Conservation (phyloP, 1,140 invertebrate genomes). For the Drosophila busckii region DNA sequence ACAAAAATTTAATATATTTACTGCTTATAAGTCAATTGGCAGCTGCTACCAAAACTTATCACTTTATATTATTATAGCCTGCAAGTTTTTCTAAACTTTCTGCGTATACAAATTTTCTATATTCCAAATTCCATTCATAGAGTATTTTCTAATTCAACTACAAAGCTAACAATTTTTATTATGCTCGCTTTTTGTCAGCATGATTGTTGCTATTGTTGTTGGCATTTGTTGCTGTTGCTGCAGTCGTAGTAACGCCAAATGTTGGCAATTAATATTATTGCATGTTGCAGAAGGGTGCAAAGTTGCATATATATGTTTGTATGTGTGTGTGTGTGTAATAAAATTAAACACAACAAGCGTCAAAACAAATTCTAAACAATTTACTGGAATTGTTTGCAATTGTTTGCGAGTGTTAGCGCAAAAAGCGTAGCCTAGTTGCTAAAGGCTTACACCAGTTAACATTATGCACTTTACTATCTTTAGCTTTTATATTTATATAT, state of each 20-base stretch:
- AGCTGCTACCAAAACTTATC: too few species aligned
- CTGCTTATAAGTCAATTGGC: too few species aligned
- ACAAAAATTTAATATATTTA: too few species aligned
- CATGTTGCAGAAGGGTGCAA: constrained; percentile 43
- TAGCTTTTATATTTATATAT: too few species aligned
- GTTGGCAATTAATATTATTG: constrained; percentile 75
- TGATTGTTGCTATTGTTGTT: constrained; percentile 31
- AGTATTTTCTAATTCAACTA: constrained; percentile 5
- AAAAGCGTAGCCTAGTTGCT: constrained; percentile 11
- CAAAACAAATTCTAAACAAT: constrained; percentile 67
- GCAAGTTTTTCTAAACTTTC: too few species aligned
- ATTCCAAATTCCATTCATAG: too few species aligned
- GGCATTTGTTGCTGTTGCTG: constrained; percentile 22
- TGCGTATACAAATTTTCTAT: too few species aligned
- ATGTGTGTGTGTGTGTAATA: constrained; percentile 48
- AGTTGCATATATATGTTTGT: constrained; percentile 4
- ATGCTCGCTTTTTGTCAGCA: constrained; percentile 13
- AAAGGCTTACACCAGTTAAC: not conserved
- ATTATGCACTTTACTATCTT: too few species aligned
- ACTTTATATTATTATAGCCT: too few species aligned
- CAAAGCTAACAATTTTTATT: not conserved
- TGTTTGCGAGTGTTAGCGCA: too few species aligned
- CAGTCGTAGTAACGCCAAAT: constrained; percentile 62
- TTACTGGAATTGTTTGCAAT: constrained; percentile 18
- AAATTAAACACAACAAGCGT: constrained; percentile 72